A percentile compares a stretch with the other conserved stretches of the same genome.
Evolutionary conservation across 2,797 vertebrate genomes (phyloP).

Genomic region (Erithacus rubecula): DNA sequence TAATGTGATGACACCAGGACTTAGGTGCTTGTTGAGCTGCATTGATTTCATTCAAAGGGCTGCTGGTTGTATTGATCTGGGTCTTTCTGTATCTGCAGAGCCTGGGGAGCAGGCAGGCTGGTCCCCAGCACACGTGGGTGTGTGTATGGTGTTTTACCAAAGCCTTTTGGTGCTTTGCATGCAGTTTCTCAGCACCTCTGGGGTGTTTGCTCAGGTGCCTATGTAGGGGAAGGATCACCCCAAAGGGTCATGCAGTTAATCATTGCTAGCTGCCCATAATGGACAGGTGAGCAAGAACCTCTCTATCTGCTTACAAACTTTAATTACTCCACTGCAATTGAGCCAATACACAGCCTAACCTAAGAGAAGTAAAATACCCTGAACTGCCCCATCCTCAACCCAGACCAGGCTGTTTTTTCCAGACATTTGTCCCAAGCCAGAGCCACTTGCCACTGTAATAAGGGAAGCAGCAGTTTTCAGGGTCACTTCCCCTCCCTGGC

Average conservation of each 20-base stretch:
- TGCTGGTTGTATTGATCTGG: constrained; percentile 14
- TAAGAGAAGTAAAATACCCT: background rate
- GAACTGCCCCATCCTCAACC: background rate
- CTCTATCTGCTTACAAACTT: background rate
- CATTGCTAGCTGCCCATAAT: background rate
- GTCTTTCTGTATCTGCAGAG: constrained; percentile 4
- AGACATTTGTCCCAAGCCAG: background rate
- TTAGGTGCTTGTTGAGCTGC: constrained; percentile 41
- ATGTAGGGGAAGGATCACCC: background rate
- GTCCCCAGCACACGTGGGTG: background rate
- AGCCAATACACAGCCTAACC: background rate
- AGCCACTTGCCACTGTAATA: background rate
- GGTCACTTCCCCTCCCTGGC: constrained; percentile 24
- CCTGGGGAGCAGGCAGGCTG: background rate
- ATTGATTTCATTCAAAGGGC: constrained; percentile 47
- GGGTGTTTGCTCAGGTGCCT: background rate
- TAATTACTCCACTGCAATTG: background rate
- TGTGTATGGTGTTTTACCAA: background rate
- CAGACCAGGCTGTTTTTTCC: background rate
- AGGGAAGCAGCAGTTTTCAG: background rate
- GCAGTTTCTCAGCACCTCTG: background rate
- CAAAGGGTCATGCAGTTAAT: background rate
- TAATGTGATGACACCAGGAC: constrained; percentile 38
- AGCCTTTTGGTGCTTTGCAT: background rate
- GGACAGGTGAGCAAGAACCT: background rate